Evolutionary conservation across 2,797 vertebrate species (phyloP).

Genomic region (Cyprinella venusta): DNA sequence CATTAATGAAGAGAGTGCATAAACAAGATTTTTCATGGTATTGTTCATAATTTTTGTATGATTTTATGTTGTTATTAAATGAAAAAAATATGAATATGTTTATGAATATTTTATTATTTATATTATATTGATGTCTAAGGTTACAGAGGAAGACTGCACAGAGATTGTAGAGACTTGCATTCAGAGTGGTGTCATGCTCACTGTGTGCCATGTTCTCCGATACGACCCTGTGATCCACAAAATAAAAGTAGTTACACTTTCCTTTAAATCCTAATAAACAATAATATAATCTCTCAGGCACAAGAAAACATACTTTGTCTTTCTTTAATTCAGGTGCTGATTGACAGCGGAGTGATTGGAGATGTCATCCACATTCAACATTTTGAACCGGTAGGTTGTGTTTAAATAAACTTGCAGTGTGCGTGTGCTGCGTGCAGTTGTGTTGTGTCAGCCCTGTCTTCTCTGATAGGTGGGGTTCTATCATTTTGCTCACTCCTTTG

Average conservation of each 20-base stretch:
- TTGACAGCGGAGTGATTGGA: constrained; percentile 78
- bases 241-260: constrained; percentile 75
- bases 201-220: constrained; percentile 83
- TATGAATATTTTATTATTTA: background rate
- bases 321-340: constrained; percentile 72
- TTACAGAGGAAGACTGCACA: constrained; percentile 78
- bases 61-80: background rate
- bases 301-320: too few relatives aligned
- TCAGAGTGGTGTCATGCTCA: constrained; percentile 77
- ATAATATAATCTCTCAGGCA: background rate
- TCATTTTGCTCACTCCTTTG: constrained; percentile 87
- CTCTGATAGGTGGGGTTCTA: constrained; percentile 81
- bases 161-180: constrained; percentile 77
- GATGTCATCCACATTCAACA: constrained; percentile 87
- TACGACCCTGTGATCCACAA: constrained; percentile 79
- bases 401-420: background rate
- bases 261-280: background rate
- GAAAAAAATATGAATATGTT: background rate
- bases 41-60: background rate
- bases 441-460: constrained; percentile 21
- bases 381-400: constrained; percentile 81
- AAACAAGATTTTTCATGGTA: background rate
- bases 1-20: background rate
- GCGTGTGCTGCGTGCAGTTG: background rate
- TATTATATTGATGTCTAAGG: constrained; percentile 61